Evolutionary conservation across 2,113 vertebrate species (phyloP).

Genomic region (Pseudolaguvia tuberculata): DNA sequence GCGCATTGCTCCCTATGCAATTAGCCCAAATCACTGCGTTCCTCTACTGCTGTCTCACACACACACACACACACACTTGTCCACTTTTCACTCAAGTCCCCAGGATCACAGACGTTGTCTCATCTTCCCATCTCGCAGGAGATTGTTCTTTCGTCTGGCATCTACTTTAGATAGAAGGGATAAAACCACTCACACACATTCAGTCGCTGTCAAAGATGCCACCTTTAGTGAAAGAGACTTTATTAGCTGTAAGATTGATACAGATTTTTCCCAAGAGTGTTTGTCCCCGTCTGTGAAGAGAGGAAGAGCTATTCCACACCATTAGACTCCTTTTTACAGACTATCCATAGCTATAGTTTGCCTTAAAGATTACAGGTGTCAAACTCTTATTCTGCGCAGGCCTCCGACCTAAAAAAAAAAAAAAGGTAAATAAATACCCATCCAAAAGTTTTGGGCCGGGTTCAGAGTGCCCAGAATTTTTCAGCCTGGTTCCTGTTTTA

Average conservation of each 20-base stretch:
- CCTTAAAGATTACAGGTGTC: not conserved
- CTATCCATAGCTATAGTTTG: not conserved
- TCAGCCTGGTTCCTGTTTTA: too few species aligned
- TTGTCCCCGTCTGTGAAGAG: not conserved
- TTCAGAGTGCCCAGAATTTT: too few species aligned
- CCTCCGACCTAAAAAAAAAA: too few species aligned
- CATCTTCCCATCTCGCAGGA: not conserved
- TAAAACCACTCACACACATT: slow-evolving; percentile 14
- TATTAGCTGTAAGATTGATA: slow-evolving; percentile 5
- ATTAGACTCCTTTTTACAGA: not conserved
- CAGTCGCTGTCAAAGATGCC: slow-evolving; percentile 8
- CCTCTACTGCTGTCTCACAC: not conserved
- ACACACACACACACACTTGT: slow-evolving; percentile 6
- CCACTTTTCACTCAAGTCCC: slow-evolving; percentile 6
- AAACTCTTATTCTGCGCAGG: not conserved
- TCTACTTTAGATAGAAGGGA: slow-evolving; percentile 10
- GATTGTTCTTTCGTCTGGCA: slow-evolving; percentile 3
- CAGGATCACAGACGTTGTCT: slow-evolving; percentile 11
- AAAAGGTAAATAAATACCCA: too few species aligned
- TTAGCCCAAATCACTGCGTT: slow-evolving; percentile 8
- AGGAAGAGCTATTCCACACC: not conserved
- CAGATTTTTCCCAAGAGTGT: slow-evolving; percentile 1
- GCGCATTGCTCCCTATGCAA: slow-evolving; percentile 19
- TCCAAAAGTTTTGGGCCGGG: not conserved
- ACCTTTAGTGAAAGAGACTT: slow-evolving; percentile 10